A percentile compares a stretch with the other conserved stretches of the same genome.
Evolutionary conservation across 2,888 invertebrate species (phyloP).

Genomic region (Ischnura elegans): DNA sequence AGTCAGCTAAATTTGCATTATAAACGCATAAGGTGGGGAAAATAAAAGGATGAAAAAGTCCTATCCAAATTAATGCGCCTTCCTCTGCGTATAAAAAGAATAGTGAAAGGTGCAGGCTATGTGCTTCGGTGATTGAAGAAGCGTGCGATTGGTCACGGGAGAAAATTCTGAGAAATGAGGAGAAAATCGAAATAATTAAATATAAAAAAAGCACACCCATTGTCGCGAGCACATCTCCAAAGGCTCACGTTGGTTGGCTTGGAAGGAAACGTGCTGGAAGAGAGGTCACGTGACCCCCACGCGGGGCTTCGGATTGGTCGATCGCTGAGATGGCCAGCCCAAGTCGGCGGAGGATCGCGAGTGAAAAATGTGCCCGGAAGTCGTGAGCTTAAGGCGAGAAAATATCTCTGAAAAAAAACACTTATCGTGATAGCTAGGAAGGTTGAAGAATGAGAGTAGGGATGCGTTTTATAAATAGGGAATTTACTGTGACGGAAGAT

Average conservation of each 20-base stretch:
- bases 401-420: neutral
- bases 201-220: neutral
- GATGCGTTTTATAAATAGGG: no score
- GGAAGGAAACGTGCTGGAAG: neutral
- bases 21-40: neutral
- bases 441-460: neutral
- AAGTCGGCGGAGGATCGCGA: neutral
- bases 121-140: neutral
- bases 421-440: neutral
- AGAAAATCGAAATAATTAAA: no score
- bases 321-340: neutral
- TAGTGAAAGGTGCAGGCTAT: neutral
- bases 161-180: slow-evolving; percentile 1
- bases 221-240: neutral
- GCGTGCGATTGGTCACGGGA: neutral
- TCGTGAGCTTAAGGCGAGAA: no score
- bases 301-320: neutral
- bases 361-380: neutral
- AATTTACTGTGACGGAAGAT: neutral
- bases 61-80: neutral
- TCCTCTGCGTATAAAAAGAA: neutral
- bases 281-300: neutral
- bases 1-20: slow-evolving; percentile 38
- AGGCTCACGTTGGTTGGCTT: slow-evolving; percentile 39
- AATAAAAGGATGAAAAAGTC: neutral